Evolutionary conservation across 2,888 invertebrate genomes (phyloP), one percentile per base, ranked within the genome.

Genomic region (Lomographa bimaculata): DNA sequence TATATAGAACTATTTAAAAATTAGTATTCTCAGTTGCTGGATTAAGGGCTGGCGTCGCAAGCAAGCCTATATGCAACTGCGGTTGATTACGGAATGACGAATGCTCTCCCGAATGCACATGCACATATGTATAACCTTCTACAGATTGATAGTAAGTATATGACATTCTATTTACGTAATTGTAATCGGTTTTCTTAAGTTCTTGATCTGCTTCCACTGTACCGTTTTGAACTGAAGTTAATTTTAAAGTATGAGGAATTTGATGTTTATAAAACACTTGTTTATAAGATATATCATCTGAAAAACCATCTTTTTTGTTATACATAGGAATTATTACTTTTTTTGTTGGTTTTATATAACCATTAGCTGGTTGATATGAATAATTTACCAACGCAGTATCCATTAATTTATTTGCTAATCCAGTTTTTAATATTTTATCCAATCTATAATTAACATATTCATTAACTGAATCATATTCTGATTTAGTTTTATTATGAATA

Each of bases 321-420:
- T 20, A 20, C 7, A 7, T 28, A n/a, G 17, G 14, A 2, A 37
- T 2, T n/a, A 37, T 6, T 10, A 17, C 10, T 17, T 29, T 28
- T 29, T 37, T 37, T 5, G 28, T 28, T 5, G 37, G 29, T 24
- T 37, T 29, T 10, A 28, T 18, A 18, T 23, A 37, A 7, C 32
- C 39, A 39, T 39, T 32, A 8, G 26, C 7, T 5, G 32, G 26
- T 8, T 5, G 10, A 32, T 32, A 27, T 5, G 7, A 7, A 26
- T 39, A 39, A 27, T 32, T 39, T 3, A 32, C n/a, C 1, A 20
- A 7, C 4, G 20, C 4, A 7, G 1, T 2, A 7, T 20, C 7
- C 3, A 20, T 2, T 2, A n/a, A 6, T 20, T 20, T 20, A 7
- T 20, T 20, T 1, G 20, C 20, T 4, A 20, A 7, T 2, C 20